phyloP scores from a whole-genome alignment of 1,140 invertebrate species.

The Saxidomus purpurata region DNA sequence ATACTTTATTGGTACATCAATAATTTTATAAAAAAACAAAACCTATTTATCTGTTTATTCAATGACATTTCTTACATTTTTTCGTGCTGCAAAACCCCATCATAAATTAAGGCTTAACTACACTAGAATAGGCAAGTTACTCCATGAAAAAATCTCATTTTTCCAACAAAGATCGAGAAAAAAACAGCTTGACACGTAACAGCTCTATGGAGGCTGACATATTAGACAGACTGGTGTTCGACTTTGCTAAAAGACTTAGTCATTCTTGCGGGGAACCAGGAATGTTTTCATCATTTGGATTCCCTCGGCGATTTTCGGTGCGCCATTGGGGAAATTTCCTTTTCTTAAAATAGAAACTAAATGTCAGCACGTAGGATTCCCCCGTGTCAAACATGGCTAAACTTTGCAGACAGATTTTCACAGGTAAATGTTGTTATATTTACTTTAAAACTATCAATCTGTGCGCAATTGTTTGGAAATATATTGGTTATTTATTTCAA shows the following conservation, averaged over 20 bases:
- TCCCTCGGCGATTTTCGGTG: too few species aligned
- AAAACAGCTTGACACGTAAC: conserved; percentile 57
- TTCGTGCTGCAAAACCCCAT: conserved; percentile 15
- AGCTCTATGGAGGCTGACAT: conserved; percentile 64
- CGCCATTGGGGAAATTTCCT: too few species aligned
- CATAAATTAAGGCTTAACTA: neutral
- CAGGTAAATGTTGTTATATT: conserved; percentile 15
- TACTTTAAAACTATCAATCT: neutral
- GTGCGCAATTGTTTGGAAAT: neutral
- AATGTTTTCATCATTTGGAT: too few species aligned
- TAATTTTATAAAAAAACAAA: too few species aligned
- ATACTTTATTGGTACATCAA: too few species aligned
- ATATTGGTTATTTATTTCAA: too few species aligned
- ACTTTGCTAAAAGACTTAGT: too few species aligned
- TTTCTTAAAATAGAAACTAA: neutral
- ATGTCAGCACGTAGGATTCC: neutral
- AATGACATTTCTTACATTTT: conserved; percentile 13
- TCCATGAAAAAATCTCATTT: neutral
- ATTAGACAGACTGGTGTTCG: conserved; percentile 37
- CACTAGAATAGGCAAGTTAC: neutral
- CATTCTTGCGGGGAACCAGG: too few species aligned
- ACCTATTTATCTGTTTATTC: too few species aligned
- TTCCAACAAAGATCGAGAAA: neutral
- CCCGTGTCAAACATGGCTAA: conserved; percentile 33
- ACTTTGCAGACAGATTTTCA: conserved; percentile 46